These are phyloP conservation scores for Peribatodes rhomboidaria DNA, from an alignment of 2,888 invertebrate genomes.

Conservation along the genomic window DNA sequence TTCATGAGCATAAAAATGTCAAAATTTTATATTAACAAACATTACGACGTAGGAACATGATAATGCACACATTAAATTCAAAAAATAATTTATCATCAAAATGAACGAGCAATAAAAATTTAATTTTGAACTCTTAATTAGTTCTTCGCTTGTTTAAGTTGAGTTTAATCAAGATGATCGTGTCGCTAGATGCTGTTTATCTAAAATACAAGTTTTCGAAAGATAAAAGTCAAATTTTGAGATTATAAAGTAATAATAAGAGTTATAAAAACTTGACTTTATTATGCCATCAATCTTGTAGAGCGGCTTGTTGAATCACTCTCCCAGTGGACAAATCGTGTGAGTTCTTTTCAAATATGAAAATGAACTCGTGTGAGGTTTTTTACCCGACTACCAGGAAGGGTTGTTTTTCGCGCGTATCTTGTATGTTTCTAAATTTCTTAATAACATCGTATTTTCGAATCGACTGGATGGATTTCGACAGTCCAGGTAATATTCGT, in stretches of 20 bases:
- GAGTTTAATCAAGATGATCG: slow-evolving; percentile 75
- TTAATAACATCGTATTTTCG: no score
- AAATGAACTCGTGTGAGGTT: no score
- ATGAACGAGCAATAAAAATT: slow-evolving; percentile 19
- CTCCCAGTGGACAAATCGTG: slow-evolving; percentile 60
- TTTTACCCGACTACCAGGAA: no score
- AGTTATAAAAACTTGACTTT: slow-evolving; percentile 80
- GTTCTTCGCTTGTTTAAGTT: slow-evolving; percentile 55
- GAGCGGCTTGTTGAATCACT: slow-evolving; percentile 63
- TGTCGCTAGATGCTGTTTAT: slow-evolving; percentile 78
- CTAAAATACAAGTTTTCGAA: slow-evolving; percentile 77
- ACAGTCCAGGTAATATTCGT: no score
- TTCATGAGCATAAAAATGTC: slow-evolving; percentile 33
- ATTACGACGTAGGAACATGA: slow-evolving; percentile 34
- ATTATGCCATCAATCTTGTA: slow-evolving; percentile 84
- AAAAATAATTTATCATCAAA: slow-evolving; percentile 24
- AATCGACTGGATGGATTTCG: no score
- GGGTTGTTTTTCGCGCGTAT: no score
- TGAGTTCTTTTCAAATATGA: slow-evolving; percentile 65
- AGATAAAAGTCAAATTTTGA: slow-evolving; percentile 82
- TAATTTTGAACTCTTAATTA: slow-evolving; percentile 42
- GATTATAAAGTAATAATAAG: slow-evolving; percentile 80
- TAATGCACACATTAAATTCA: slow-evolving; percentile 24
- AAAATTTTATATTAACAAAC: slow-evolving; percentile 49
- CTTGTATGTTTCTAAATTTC: no score